Base-by-base conservation (phyloP, 2,113 vertebrate genomes). In the Cyanoderma ruficeps region DNA sequence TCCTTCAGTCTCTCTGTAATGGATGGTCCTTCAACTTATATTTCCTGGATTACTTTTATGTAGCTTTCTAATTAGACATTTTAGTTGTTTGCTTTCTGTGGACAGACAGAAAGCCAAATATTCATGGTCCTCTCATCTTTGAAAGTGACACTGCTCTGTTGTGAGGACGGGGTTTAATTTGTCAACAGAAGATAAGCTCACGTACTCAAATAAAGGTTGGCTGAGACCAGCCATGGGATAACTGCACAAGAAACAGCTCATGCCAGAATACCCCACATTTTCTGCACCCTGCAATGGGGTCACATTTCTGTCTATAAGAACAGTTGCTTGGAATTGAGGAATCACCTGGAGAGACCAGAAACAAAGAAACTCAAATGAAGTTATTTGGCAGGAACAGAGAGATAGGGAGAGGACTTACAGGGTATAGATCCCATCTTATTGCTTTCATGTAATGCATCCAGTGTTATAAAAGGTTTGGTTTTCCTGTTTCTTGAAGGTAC, bases 31-130 rank as follows among this genome's bases (percentile, higher is more conserved):
- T 79, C 96, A 96, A 78, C 80, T 97, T 97, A 83, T 68, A 79
- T 88, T 96, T 96, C 96, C 61, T 89, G 93, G 95, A 78, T 96
- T 94, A 93, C 65, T 92, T 96, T 94, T 95, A 96, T 93, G 93
- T 76, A 95, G 90, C 68, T 96, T 76, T 96, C 91, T 97, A 96
- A 97, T 98, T 97, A 81, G 76, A 87, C 79, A 82, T 94, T 97
- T 96, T 96, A 97, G 95, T 93, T 89, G 83, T 94, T 80, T 94
- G 79, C 87, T 95, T 93, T 96, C 82, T 27, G 75, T 78, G 87
- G 95, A 97, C 89, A 92, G 86, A 93, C 46, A 88, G 93, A 95
- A 83, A 4, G 10, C 77, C 81, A 88, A 91, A 90, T 96, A 82
- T 68, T 92, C 77, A 77, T 56, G 81, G 50, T 82, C 42, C 50